Evolutionary conservation across 2,888 invertebrate genomes (phyloP), one percentile per base, ranked within the genome.

Genomic region (Dascillus cervinus): DNA sequence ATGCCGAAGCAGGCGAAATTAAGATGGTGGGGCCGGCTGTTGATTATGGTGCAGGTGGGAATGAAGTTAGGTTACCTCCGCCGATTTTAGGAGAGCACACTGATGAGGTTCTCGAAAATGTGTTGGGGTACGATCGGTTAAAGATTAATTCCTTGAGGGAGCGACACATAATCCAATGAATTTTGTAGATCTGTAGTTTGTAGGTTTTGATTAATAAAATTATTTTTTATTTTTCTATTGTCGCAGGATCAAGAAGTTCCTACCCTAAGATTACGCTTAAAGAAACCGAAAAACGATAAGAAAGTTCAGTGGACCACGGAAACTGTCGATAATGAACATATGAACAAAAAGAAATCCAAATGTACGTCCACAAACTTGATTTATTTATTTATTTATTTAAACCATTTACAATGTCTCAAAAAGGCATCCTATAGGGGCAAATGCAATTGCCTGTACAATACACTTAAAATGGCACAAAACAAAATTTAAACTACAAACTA

Each of bases 281-380:
- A 74, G 37, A 82, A 82, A 52, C 81, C 83, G 2, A 77, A 75
- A 54, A 70, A 69, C 19, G 69, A 74, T 32, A 83, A 84, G 63
- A 89, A 87, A 63, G 94, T 95, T 1, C 80, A 81, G 39, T 96
- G 92, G 90, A 80, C 82, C 5, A 79, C 80, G 37, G 90, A 82
- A 49, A 92, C 94, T 1, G 84, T 96, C 8, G 95, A 96, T 64
- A 95, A 96, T 66, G 95, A 96, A 62, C 70, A 90, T 57, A 77
- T 95, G 82, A 86, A 89, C 58, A 90, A 86, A 64, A 94, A 92
- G 66, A 95, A 95, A 64, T 95, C 95, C 12, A 96, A 95, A 75
- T 95, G 95, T 91, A 68, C 75, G 79, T 65, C 26, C 23, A 20
- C 33, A 13, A n/a, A n/a, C n/a, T n/a, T n/a, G n/a, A n/a, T n/a